Base-by-base conservation (phyloP, 53 echinoderm and acorn worm genomes). In the Echinarachnius parma region DNA sequence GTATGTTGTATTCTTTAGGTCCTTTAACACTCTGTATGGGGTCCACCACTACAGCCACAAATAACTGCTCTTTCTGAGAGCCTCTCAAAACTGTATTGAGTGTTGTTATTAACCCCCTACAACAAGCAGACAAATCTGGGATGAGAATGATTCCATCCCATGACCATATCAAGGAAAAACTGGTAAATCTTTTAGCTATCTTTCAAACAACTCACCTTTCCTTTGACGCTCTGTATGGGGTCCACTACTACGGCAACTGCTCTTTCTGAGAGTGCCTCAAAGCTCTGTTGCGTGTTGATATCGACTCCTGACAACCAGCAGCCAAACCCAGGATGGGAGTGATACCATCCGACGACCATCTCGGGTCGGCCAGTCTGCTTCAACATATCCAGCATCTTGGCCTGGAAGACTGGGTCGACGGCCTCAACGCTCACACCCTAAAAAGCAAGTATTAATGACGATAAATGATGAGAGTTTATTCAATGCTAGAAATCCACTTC, bases 211-310 rank as follows among this genome's bases (percentile, higher is more conserved):
- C 65, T 69, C 30, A 89, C 95, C 81, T 95, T 95, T 70, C 95
- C 95, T 49, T 95, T 95, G 27, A 95, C 95, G 54, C 95, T 95
- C 83, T 95, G 90, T 42, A 90, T 95, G 37, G 95, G 95, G 71
- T 95, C 95, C 9, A 95, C 96, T 0, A 95, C 96, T 34, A 95
- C 96, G 24, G 96, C 96, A 5, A 95, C 96, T 4, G 96, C 96
- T 58, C 96, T 84, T 21, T 95, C 96, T 60, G 96, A 95, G 8
- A 95, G 63, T 0, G 96, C 96, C 71, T 95, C 96, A 82, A 95
- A 95, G 53, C 96, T 95, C 85, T 95, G 96, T 36, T 95, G 96
- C 34, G 96, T 95, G 82, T 95, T 95, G 79, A 95, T 95, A 82
- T 95, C 96, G 2, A 95, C 96, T 5, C 96, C 96, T 2, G 96